Evolutionary conservation across 2,797 vertebrate genomes (phyloP).

Genomic region (Rhinoraja longicauda): DNA sequence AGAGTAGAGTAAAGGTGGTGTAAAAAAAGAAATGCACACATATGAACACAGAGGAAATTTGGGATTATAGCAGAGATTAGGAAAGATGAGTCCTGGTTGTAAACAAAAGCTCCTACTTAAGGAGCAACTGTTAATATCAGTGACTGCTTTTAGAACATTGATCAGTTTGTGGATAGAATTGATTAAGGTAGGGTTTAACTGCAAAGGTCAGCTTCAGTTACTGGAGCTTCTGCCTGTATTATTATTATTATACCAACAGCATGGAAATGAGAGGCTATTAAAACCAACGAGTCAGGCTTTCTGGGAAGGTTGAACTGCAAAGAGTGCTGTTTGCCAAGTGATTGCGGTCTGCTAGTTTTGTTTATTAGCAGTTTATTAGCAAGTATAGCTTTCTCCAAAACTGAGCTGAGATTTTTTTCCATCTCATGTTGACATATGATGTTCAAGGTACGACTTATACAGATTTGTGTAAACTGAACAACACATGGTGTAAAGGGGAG

Average conservation of each 20-base stretch:
- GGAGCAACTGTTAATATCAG: neutral
- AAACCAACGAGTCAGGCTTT: conserved; percentile 14
- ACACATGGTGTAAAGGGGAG: neutral
- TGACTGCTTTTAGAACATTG: conserved; percentile 18
- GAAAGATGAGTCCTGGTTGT: neutral
- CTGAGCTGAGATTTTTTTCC: neutral
- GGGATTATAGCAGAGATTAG: neutral
- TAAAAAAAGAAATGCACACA: neutral
- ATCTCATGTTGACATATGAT: neutral
- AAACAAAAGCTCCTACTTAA: neutral
- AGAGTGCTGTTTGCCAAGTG: neutral
- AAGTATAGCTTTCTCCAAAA: neutral
- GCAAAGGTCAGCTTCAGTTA: conserved; percentile 21
- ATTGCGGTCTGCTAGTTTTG: conserved; percentile 1
- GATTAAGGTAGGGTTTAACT: conserved; percentile 18
- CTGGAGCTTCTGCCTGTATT: neutral
- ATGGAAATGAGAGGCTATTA: neutral
- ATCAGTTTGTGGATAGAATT: neutral
- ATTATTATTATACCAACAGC: neutral
- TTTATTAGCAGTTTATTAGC: neutral
- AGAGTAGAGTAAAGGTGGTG: neutral
- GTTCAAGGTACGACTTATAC: neutral
- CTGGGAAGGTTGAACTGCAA: neutral
- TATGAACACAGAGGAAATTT: neutral
- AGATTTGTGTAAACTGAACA: neutral